These are phyloP conservation scores for Eutolmus rufibarbis DNA, from an alignment of 2,888 invertebrate species.

Conservation along the genomic window DNA sequence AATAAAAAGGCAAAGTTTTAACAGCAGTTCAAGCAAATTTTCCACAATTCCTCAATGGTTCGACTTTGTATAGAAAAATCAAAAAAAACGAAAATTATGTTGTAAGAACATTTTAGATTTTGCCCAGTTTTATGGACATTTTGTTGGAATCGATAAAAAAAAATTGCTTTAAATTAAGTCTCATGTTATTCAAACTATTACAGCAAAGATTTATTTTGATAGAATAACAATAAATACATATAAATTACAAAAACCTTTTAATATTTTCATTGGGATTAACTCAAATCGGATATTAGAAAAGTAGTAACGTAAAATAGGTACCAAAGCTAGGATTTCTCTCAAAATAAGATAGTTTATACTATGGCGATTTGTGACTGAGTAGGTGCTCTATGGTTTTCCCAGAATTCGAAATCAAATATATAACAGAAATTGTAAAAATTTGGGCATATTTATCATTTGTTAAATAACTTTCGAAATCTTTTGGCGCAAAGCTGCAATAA, in stretches of 20 bases:
- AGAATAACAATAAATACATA: neutral
- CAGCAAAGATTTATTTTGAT: neutral
- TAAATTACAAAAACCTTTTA: neutral
- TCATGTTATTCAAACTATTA: neutral
- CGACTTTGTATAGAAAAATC: neutral
- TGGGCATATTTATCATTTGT: no score
- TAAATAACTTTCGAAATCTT: no score
- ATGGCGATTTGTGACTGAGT: no score
- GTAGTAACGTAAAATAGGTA: no score
- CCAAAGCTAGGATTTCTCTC: no score
- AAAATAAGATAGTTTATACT: no score
- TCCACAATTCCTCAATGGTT: neutral
- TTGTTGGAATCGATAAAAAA: neutral
- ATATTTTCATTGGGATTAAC: neutral
- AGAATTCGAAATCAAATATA: no score
- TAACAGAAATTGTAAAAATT: no score
- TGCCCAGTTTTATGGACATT: neutral
- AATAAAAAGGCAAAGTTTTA: neutral
- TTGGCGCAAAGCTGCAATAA: no score
- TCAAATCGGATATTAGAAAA: no score
- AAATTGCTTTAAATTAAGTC: neutral
- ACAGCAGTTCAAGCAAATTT: neutral
- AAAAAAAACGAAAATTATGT: neutral
- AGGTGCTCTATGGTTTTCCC: no score
- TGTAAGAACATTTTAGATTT: neutral